phyloP scores from a whole-genome alignment of 1,140 invertebrate species.

The Metopolophium dirhodum region DNA sequence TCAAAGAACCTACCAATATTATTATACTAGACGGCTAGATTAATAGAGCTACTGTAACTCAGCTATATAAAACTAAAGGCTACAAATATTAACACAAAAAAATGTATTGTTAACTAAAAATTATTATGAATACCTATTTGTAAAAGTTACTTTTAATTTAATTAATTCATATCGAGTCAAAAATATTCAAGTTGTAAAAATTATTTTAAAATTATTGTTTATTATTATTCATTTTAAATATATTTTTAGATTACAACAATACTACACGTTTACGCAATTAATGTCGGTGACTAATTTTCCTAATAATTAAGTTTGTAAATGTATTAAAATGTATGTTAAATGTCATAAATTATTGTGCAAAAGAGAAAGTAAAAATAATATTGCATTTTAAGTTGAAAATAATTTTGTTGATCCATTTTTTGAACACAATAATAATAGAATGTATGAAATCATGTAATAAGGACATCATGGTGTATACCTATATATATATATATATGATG shows the following conservation, averaged over 20 bases:
- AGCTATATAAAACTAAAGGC: background rate
- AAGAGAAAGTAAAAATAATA: conserved; percentile 37
- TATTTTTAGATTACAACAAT: background rate
- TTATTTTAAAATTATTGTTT: background rate
- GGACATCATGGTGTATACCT: background rate
- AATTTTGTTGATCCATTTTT: conserved; percentile 13
- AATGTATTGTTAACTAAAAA: background rate
- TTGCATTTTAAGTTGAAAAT: conserved; percentile 3
- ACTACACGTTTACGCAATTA: background rate
- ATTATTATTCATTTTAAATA: background rate
- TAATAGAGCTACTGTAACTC: background rate
- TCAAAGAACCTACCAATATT: background rate
- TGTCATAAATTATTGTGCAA: background rate
- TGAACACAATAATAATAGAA: background rate
- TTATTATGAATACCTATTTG: background rate
- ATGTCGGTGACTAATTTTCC: background rate
- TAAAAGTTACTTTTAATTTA: background rate
- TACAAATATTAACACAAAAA: background rate
- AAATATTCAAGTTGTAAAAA: background rate
- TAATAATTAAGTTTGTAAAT: background rate
- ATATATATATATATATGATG: too few species aligned
- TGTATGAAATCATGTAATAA: background rate
- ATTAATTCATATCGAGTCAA: background rate
- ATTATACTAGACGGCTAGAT: background rate
- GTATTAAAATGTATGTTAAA: background rate